Conservation (phyloP, 2,888 invertebrate species). For the Dynastes grantii region DNA sequence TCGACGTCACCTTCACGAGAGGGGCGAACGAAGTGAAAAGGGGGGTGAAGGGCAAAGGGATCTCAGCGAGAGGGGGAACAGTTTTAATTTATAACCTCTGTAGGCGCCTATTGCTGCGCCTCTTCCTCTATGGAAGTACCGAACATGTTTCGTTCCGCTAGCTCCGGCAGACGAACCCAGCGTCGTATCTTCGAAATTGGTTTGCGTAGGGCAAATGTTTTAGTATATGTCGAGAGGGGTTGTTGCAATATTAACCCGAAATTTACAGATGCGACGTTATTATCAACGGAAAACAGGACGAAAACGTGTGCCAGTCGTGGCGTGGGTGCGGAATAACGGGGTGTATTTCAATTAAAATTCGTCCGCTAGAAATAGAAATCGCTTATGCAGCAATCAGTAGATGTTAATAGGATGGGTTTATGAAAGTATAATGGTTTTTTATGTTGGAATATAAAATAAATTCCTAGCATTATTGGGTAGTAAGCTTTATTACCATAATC, state of each 20-base stretch:
- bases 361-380: neutral
- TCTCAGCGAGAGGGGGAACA: conserved; percentile 32
- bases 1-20: conserved; percentile 55
- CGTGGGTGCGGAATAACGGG: conserved; percentile 1
- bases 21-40: conserved; percentile 42
- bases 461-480: too few species aligned
- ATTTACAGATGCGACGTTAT: conserved; percentile 46
- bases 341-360: conserved; percentile 9
- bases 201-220: conserved; percentile 49
- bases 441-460: too few species aligned
- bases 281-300: conserved; percentile 37
- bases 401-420: too few species aligned
- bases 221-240: conserved; percentile 28
- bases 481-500: too few species aligned
- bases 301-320: neutral
- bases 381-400: neutral
- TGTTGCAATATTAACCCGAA: conserved; percentile 44
- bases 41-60: conserved; percentile 1
- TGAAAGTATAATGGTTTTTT: too few species aligned
- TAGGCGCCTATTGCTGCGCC: conserved; percentile 37
- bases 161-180: neutral
- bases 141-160: conserved; percentile 31
- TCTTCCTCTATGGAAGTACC: conserved; percentile 39
- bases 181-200: conserved; percentile 54
- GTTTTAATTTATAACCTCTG: conserved; percentile 53